Percentiles rank a stretch among this genome's conserved stretches.
Conservation (phyloP, 2,797 vertebrate genomes). For the Rhodeus uyekii region DNA sequence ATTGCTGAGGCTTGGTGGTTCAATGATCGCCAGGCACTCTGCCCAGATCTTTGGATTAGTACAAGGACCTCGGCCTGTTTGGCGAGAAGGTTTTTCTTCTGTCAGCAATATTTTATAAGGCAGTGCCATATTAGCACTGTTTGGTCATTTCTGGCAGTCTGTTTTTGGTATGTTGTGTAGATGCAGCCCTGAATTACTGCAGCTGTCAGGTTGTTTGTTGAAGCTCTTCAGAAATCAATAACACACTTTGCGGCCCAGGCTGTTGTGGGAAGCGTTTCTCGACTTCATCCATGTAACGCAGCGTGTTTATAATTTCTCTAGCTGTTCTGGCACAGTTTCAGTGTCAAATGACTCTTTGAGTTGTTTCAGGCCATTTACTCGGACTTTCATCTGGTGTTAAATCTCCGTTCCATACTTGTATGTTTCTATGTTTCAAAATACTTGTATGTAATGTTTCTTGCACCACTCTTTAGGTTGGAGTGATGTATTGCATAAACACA, state of each 20-base stretch:
- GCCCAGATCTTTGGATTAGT: constrained; percentile 25
- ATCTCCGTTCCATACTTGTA: background rate
- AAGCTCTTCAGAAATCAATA: constrained; percentile 45
- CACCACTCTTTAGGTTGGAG: background rate
- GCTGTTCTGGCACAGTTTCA: constrained; percentile 24
- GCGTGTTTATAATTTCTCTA: constrained; percentile 26
- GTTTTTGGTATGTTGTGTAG: constrained; percentile 19
- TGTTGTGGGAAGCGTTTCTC: background rate
- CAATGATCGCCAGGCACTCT: constrained; percentile 26
- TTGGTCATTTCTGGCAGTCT: constrained; percentile 18
- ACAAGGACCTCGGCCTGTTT: constrained; percentile 24
- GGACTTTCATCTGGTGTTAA: background rate
- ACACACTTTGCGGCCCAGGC: constrained; percentile 17
- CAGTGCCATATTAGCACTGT: constrained; percentile 13
- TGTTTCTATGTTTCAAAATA: too few relatives aligned
- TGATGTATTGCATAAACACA: background rate
- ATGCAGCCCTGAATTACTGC: constrained; percentile 18
- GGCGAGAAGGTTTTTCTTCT: background rate
- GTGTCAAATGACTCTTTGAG: constrained; percentile 33
- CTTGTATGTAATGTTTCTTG: background rate
- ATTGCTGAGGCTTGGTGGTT: constrained; percentile 49
- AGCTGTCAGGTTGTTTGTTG: constrained; percentile 33
- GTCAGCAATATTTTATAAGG: constrained; percentile 25
- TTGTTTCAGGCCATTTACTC: background rate
- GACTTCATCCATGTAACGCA: background rate